Evolutionary conservation across 37 sponge, comb jelly and placozoan genomes (phyloP).

Genomic region (Halisarca cf. caerulea): DNA sequence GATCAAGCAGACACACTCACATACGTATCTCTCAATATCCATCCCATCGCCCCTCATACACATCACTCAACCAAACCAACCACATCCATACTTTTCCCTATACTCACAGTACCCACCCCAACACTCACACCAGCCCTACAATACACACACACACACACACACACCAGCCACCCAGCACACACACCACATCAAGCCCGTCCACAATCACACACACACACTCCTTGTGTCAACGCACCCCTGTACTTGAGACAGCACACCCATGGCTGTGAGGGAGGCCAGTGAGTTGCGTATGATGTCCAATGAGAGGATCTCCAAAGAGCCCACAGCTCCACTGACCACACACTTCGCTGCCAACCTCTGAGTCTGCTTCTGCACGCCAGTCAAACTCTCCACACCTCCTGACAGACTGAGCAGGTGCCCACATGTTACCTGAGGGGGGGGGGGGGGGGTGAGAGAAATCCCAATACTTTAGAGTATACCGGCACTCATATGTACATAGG

Average conservation of each 20-base stretch:
- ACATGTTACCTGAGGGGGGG: slow-evolving; percentile 50
- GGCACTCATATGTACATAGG: too few relatives aligned
- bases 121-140: background rate
- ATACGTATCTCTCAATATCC: too few relatives aligned
- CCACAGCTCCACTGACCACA: slow-evolving; percentile 43
- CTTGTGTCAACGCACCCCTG: slow-evolving; percentile 19
- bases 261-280: slow-evolving; percentile 60
- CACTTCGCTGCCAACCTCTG: slow-evolving; percentile 64
- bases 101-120: background rate
- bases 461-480: too few relatives aligned
- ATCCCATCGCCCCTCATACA: too few relatives aligned
- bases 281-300: slow-evolving; percentile 70
- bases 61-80: too few relatives aligned
- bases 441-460: background rate
- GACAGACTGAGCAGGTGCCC: slow-evolving; percentile 49
- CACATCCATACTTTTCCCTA: too few relatives aligned
- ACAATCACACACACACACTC: background rate
- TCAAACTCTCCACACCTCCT: slow-evolving; percentile 68
- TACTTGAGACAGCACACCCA: slow-evolving; percentile 51
- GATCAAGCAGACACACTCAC: too few relatives aligned
- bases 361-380: slow-evolving; percentile 36
- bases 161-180: background rate
- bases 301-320: slow-evolving; percentile 49
- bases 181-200: background rate
- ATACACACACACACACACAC: too few relatives aligned